Evolutionary conservation across 1,140 invertebrate genomes (phyloP).

Genomic region (Limonius californicus): DNA sequence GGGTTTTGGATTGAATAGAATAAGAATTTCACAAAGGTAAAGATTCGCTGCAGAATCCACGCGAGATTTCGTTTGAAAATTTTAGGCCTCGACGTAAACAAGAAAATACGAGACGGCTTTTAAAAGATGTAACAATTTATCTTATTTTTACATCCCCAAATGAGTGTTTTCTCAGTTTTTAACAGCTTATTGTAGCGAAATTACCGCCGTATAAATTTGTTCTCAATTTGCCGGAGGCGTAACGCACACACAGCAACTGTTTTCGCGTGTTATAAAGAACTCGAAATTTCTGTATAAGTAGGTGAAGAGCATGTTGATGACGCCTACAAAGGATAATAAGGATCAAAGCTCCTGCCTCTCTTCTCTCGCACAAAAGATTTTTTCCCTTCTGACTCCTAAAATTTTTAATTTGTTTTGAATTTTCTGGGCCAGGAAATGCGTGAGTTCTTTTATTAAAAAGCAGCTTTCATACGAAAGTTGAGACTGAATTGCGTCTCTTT

Average conservation of each 20-base stretch:
- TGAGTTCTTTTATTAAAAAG: slow-evolving; percentile 6
- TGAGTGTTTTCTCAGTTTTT: no score
- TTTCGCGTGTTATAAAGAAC: background rate
- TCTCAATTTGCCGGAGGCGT: background rate
- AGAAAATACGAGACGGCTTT: no score
- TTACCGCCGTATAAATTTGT: background rate
- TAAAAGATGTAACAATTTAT: no score
- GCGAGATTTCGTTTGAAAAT: no score
- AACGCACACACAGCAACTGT: background rate
- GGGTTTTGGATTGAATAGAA: no score
- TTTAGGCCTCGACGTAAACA: no score
- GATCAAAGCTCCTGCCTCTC: background rate
- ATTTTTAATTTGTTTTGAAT: slow-evolving; percentile 8
- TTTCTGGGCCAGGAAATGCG: slow-evolving; percentile 1
- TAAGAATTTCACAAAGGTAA: no score
- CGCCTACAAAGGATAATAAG: slow-evolving; percentile 5
- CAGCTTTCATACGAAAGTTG: background rate
- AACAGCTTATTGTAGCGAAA: background rate
- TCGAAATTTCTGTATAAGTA: background rate
- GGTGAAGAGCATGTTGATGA: slow-evolving; percentile 7
- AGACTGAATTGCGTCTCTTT: background rate
- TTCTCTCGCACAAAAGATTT: slow-evolving; percentile 4
- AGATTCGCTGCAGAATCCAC: no score
- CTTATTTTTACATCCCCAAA: no score
- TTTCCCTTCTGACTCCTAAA: background rate